Conservation (phyloP, 2,113 vertebrate species). For the Sporophila hypoxantha region DNA sequence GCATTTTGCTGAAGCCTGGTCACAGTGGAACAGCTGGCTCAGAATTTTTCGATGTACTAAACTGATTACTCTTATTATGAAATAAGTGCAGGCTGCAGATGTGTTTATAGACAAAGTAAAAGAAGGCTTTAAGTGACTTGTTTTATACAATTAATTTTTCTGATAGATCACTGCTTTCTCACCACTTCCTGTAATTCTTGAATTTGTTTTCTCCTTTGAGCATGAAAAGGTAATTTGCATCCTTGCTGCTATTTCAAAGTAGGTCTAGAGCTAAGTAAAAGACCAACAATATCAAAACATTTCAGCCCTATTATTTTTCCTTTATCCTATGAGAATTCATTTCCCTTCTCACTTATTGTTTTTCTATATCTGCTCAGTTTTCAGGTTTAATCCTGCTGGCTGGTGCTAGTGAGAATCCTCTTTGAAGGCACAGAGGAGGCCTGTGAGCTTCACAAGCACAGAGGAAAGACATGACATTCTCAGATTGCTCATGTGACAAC, state of each 20-base stretch:
- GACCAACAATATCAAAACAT: not conserved
- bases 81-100: not conserved
- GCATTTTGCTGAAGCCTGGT: not conserved
- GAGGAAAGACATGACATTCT: not conserved
- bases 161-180: not conserved
- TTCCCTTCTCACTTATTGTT: not conserved
- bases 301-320: not conserved
- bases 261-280: not conserved
- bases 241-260: not conserved
- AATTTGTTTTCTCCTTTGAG: not conserved
- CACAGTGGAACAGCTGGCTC: not conserved
- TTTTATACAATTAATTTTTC: not conserved
- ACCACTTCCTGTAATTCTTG: not conserved
- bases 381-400: not conserved
- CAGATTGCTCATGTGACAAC: not conserved
- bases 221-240: not conserved
- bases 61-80: not conserved
- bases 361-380: not conserved
- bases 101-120: not conserved
- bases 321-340: not conserved
- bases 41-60: not conserved
- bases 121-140: not conserved
- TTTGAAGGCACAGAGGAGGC: not conserved
- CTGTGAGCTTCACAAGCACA: not conserved
- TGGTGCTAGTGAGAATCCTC: not conserved